Base-by-base conservation (phyloP, 2,113 vertebrate genomes). In the Calidris pugnax region DNA sequence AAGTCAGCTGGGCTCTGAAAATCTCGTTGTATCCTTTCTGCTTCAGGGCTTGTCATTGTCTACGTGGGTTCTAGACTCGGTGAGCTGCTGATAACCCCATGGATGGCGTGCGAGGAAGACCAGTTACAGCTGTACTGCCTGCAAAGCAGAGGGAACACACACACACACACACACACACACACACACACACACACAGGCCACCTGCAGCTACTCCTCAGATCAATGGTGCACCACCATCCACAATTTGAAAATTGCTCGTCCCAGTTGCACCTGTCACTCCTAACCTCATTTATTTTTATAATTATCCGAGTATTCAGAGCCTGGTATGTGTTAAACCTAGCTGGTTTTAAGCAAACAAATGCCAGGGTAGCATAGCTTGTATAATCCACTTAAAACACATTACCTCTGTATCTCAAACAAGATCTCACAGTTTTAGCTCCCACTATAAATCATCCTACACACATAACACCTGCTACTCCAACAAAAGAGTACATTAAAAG, bases 321-420 rank as follows among this genome's bases (percentile, higher is more conserved):
- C 75, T 79, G n/a, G 32, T 72, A 89, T 26, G 6, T 71, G 85
- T 87, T 83, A 91, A 85, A 92, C 33, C n/a, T 85, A 51, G 18
- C 27, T 74, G 55, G 41, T 56, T 75, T 93, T 89, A 89, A 66
- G 59, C 63, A 88, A 95, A 94, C 72, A 88, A 87, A 82, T 82
- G 62, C 41, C 71, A 79, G 48, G 10, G 69, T 78, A 89, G 69
- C 35, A 66, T 10, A 87, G 81, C 48, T 91, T 56, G 60, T 75
- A 87, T 64, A 90, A 93, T 79, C 62, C 57, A 53, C 77, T 91
- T 89, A 85, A 89, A 95, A 72, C 69, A 85, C 48, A 76, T 82
- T 86, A 84, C 37, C 90, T 66, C 18, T 72, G 23, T 79, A 50
- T 56, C 62, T 87, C 74, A 89, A 95, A 96, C 62, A 93, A 85